Base-by-base conservation (phyloP, 2,888 invertebrate genomes). In the Dolichopus griseipennis region DNA sequence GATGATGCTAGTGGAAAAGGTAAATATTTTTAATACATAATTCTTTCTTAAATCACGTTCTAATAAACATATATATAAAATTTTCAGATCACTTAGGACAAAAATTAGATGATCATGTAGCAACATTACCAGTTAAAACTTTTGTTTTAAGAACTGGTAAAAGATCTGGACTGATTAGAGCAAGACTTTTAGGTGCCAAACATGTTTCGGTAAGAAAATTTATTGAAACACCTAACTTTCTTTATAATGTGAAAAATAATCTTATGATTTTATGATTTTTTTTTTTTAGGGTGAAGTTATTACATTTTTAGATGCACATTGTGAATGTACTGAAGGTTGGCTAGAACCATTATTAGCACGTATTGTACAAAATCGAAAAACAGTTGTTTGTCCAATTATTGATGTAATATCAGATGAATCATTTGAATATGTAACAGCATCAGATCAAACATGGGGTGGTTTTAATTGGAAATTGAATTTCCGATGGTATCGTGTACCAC, bases 401-500 rank as follows among this genome's bases (percentile, higher is more conserved):
- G 99, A 99, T 82, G 97, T 99, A 69, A 98, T 99, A 77, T 96
- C 95, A 65, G 98, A 99, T 81, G 97, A 98, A 76, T 95, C 95
- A 6, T 99, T 99, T 83, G 97, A 98, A 83, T 99, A 99, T 83
- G 95, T 98, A 72, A 93, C 97, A 66, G 98, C 98, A 1, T 97
- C 97, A 1, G 98, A 99, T 80, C 96, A 97, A 90, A 99, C 98
- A 0, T 99, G 98, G 97, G 98, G 98, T 71, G 98, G 98, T 33
- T 99, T 99, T 83, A 99, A 98, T 83, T 98, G 98, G 98, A 97
- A 97, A 83, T 86, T 99, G 67, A 98, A 98, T 83, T 99, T 99
- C 83, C 89, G 98, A 84, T 97, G 97, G 97, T 99, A 99, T 83
- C 89, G 97, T 69, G 98, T 99, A 33, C 97, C 99, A 0, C 94